Evolutionary conservation across 2,113 vertebrate species (phyloP).

Genomic region (Aegithalos caudatus): DNA sequence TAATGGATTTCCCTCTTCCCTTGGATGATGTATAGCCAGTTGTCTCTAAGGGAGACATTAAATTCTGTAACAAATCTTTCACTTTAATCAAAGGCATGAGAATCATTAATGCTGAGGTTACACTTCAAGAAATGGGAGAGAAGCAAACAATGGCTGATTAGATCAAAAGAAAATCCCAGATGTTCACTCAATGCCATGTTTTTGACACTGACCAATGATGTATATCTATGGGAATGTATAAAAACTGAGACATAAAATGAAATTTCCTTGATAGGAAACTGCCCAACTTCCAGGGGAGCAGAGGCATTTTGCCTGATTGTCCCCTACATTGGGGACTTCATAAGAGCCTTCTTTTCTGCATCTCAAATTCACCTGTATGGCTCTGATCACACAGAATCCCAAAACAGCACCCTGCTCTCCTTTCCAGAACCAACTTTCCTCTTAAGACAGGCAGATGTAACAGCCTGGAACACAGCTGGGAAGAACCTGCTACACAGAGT

Average conservation of each 20-base stretch:
- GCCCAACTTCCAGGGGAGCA: neutral
- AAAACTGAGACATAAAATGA: neutral
- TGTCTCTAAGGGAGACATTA: neutral
- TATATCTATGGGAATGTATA: neutral
- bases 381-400: neutral
- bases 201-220: neutral
- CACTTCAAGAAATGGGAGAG: neutral
- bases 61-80: neutral
- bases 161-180: neutral
- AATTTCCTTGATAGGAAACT: neutral
- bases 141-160: neutral
- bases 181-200: neutral
- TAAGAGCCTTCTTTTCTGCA: neutral
- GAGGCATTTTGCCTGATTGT: neutral
- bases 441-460: neutral
- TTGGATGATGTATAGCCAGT: neutral
- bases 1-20: neutral
- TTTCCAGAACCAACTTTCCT: neutral
- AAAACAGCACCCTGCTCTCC: neutral
- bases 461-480: neutral
- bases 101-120: neutral
- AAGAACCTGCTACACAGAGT: neutral
- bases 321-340: accelerated
- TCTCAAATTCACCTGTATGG: neutral
- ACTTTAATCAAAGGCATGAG: neutral